Conservation (phyloP, 2,797 vertebrate genomes). For the Thunnus albacares region DNA sequence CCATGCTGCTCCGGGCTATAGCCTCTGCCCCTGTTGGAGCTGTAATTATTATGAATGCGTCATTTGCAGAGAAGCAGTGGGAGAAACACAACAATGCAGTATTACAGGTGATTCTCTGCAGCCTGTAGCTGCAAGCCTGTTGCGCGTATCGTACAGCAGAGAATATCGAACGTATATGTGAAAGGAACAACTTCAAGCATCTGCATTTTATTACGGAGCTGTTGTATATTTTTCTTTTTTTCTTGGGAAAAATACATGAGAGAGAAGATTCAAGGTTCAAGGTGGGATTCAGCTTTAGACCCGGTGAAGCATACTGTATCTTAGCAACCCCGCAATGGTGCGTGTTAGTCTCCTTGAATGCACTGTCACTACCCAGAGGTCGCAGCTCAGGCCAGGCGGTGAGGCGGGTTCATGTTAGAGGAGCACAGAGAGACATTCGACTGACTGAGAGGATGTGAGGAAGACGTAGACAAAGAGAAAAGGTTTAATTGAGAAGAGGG, state of each 20-base stretch:
- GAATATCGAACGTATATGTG: neutral
- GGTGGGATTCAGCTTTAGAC: constrained; percentile 20
- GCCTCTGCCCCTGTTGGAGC: neutral
- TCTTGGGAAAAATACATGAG: neutral
- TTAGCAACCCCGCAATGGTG: constrained; percentile 43
- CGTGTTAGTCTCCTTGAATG: constrained; percentile 26
- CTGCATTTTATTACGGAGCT: neutral
- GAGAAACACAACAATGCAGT: neutral
- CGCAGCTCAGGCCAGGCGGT: constrained; percentile 15
- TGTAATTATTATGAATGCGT: neutral
- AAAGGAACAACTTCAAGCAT: neutral
- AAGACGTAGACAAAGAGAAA: too few species aligned
- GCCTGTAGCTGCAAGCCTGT: too few species aligned
- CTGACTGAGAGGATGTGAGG: neutral
- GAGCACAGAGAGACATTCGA: constrained; percentile 10
- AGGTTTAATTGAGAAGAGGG: neutral
- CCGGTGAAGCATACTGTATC: constrained; percentile 29
- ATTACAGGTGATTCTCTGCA: neutral
- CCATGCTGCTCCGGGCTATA: too few species aligned
- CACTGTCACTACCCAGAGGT: constrained; percentile 30
- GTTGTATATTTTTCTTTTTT: too few species aligned
- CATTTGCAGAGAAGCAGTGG: neutral
- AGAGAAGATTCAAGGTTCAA: neutral
- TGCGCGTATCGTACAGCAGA: neutral
- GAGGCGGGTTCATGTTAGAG: constrained; percentile 28